Percentiles rank a stretch among this genome's conserved stretches.
Evolutionary conservation across 2,888 invertebrate species (phyloP).

Genomic region (Gastrophysa polygoni): DNA sequence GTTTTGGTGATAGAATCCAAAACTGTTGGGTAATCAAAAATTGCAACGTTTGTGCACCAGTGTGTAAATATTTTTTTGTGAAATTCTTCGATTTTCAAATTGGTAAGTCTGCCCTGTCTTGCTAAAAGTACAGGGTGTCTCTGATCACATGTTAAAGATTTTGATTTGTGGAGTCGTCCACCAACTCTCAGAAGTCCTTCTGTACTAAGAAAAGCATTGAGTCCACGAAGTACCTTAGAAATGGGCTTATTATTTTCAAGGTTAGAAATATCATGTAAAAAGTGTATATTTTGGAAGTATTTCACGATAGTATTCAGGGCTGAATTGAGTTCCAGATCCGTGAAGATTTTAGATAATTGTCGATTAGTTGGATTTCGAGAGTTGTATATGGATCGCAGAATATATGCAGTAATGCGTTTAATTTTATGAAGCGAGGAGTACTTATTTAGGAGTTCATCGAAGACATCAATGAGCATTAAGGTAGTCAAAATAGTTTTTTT

Average conservation of each 20-base stretch:
- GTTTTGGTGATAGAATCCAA: not conserved
- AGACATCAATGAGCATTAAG: not conserved
- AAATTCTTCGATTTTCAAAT: slow-evolving; percentile 7
- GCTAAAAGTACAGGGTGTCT: slow-evolving; percentile 13
- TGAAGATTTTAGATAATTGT: too few relatives aligned
- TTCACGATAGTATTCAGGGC: not conserved
- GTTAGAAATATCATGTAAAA: not conserved
- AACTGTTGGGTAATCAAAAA: not conserved
- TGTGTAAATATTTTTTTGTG: slow-evolving; percentile 1
- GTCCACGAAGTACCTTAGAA: slow-evolving; percentile 11
- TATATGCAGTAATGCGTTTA: too few relatives aligned
- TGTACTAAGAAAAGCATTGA: slow-evolving; percentile 24
- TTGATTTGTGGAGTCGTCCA: slow-evolving; percentile 20
- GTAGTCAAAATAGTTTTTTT: not conserved
- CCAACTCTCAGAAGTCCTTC: slow-evolving; percentile 24
- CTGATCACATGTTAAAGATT: slow-evolving; percentile 14
- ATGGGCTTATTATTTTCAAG: not conserved
- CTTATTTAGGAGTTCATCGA: not conserved
- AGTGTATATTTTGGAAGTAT: not conserved
- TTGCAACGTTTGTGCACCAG: not conserved
- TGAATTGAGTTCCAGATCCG: not conserved
- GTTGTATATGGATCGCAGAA: too few relatives aligned
- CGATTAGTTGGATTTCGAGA: too few relatives aligned
- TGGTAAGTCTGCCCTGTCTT: slow-evolving; percentile 1
- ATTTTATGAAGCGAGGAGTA: too few relatives aligned